These are phyloP conservation scores for Mythimna ferrago DNA, from an alignment of 2,888 invertebrate species.

Conservation along the genomic window DNA sequence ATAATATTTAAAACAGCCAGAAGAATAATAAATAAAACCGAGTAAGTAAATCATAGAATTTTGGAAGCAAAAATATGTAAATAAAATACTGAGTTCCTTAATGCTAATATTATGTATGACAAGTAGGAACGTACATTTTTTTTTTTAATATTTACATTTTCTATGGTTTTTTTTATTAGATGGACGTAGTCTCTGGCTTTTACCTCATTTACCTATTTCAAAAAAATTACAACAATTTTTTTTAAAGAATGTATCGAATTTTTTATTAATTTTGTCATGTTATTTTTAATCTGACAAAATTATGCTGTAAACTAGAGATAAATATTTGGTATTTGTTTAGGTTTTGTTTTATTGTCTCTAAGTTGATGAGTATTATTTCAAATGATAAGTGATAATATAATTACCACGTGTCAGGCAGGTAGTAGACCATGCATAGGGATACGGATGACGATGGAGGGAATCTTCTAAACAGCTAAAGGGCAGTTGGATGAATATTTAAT, in stretches of 20 bases:
- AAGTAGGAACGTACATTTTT: slow-evolving; percentile 11
- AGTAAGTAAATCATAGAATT: slow-evolving; percentile 39
- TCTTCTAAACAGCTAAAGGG: neutral
- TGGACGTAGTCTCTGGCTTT: slow-evolving; percentile 17
- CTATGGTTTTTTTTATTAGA: slow-evolving; percentile 21
- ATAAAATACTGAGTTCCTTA: slow-evolving; percentile 38
- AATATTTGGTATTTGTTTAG: neutral
- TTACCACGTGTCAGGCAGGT: neutral
- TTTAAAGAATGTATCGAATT: neutral
- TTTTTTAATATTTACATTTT: slow-evolving; percentile 4
- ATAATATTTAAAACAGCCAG: slow-evolving; percentile 27
- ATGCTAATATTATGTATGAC: slow-evolving; percentile 32
- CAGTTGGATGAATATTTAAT: neutral
- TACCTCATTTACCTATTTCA: slow-evolving; percentile 19
- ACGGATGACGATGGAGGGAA: too few relatives aligned
- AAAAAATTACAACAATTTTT: slow-evolving; percentile 22
- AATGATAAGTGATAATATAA: neutral
- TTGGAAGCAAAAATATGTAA: slow-evolving; percentile 16
- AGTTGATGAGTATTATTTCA: neutral
- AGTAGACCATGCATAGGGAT: neutral
- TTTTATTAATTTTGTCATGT: neutral
- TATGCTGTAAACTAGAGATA: too few relatives aligned
- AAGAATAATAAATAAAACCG: slow-evolving; percentile 35
- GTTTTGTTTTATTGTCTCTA: neutral
- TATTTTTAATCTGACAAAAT: neutral